Evolutionary conservation across 1,140 invertebrate species (phyloP).

Genomic region (Scaptomyza hsui): DNA sequence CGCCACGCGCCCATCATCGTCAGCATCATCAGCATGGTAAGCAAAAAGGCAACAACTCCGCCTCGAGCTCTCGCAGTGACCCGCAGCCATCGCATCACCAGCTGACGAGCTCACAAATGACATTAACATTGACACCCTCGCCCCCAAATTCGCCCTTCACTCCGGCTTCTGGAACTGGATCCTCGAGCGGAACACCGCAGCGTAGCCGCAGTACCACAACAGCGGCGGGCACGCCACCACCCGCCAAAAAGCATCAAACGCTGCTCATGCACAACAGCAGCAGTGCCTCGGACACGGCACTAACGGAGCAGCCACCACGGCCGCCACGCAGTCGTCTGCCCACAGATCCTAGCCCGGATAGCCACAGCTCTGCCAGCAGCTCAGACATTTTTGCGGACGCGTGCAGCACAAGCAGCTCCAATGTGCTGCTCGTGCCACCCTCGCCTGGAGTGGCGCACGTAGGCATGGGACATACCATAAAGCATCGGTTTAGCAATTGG

Average conservation of each 20-base stretch:
- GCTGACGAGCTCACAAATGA: conserved; percentile 62
- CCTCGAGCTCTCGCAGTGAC: conserved; percentile 43
- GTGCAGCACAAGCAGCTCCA: conserved; percentile 76
- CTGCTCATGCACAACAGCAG: conserved; percentile 61
- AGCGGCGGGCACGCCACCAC: conserved; percentile 88
- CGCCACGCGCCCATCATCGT: conserved; percentile 69
- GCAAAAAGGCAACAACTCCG: conserved; percentile 29
- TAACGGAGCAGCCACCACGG: conserved; percentile 46
- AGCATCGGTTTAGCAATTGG: conserved; percentile 94
- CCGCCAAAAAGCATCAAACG: conserved; percentile 89
- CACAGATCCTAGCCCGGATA: conserved; percentile 87
- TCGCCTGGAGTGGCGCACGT: conserved; percentile 89
- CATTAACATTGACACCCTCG: conserved; percentile 78
- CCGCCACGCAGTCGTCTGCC: conserved; percentile 87
- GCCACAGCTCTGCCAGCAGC: conserved; percentile 79
- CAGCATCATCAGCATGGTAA: conserved; percentile 58
- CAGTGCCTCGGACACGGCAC: conserved; percentile 54
- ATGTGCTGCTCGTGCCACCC: conserved; percentile 88
- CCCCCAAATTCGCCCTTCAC: conserved; percentile 81
- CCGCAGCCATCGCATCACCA: conserved; percentile 48
- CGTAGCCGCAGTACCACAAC: conserved; percentile 42
- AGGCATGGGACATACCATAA: conserved; percentile 95
- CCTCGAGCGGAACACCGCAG: conserved; percentile 69
- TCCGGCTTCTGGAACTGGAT: conserved; percentile 84
- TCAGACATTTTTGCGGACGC: conserved; percentile 85